Percentiles rank a stretch among this genome's conserved stretches.
Evolutionary conservation across 2,113 vertebrate species (phyloP).

Genomic region (Mustelus asterias): DNA sequence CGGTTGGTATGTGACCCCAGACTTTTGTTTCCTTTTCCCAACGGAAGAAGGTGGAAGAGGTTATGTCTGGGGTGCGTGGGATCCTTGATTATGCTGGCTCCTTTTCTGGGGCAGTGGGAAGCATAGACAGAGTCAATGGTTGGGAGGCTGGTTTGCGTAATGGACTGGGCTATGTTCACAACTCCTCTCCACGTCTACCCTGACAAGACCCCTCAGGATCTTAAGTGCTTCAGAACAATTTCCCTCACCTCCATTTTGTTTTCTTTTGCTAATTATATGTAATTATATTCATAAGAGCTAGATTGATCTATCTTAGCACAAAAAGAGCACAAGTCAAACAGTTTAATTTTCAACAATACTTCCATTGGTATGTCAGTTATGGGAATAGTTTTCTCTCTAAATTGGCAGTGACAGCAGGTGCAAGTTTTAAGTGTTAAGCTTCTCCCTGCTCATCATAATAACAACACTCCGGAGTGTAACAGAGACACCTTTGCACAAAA

Average conservation of each 20-base stretch:
- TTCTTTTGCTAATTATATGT: not conserved
- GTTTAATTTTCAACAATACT: not conserved
- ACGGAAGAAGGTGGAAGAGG: too few relatives aligned
- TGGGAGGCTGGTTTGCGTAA: too few relatives aligned
- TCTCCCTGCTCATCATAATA: not conserved
- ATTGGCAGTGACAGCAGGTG: conserved; percentile 7
- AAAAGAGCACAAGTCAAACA: too few relatives aligned
- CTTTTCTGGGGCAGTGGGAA: too few relatives aligned
- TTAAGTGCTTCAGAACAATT: not conserved
- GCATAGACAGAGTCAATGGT: too few relatives aligned
- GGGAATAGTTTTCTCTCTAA: not conserved
- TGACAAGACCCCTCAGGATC: too few relatives aligned
- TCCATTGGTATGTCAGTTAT: not conserved
- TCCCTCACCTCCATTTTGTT: not conserved
- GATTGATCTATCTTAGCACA: not conserved
- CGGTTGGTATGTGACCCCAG: too few relatives aligned
- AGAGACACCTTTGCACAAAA: not conserved
- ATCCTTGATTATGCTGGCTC: too few relatives aligned
- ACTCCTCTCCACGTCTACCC: too few relatives aligned
- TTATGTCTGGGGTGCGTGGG: too few relatives aligned
- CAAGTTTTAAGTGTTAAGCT: not conserved
- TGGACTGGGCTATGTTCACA: too few relatives aligned
- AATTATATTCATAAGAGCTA: not conserved
- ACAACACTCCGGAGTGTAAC: not conserved
- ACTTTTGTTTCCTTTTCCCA: too few relatives aligned